These are phyloP conservation scores for Callithrix jacchus DNA, from an alignment of 2,113 vertebrate species.

Conservation along the genomic window DNA sequence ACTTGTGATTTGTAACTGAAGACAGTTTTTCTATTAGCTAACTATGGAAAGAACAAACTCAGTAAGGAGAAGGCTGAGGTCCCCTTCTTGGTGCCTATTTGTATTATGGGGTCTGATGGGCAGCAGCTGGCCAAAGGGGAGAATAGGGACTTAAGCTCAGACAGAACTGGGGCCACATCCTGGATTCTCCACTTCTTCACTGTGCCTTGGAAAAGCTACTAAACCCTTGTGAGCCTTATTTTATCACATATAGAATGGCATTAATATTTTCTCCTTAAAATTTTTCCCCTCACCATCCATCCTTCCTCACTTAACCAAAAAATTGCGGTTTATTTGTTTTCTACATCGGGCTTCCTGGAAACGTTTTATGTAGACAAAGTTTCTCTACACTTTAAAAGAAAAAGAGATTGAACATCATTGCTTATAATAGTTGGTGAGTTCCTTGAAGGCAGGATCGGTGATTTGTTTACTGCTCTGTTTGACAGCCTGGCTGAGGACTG, in stretches of 20 bases:
- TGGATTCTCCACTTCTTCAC: background rate
- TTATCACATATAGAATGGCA: background rate
- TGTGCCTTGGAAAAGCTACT: background rate
- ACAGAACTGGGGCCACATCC: fast-evolving
- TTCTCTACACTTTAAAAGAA: background rate
- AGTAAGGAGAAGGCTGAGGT: background rate
- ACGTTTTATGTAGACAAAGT: background rate
- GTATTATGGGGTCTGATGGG: background rate
- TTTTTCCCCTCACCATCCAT: background rate
- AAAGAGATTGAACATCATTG: background rate
- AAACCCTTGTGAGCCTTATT: background rate
- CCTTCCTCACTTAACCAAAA: background rate
- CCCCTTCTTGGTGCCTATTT: background rate
- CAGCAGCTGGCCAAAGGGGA: background rate
- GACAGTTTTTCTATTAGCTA: background rate
- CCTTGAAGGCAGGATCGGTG: background rate
- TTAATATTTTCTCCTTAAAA: background rate
- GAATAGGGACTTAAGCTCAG: background rate
- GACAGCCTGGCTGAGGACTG: background rate
- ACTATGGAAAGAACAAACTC: background rate
- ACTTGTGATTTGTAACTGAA: background rate
- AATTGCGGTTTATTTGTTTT: background rate
- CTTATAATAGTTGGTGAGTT: background rate
- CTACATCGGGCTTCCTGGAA: background rate
- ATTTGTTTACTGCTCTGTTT: background rate